Evolutionary conservation across 2,113 vertebrate genomes (phyloP), one percentile per base, ranked within the genome.

Genomic region (Lota lota): DNA sequence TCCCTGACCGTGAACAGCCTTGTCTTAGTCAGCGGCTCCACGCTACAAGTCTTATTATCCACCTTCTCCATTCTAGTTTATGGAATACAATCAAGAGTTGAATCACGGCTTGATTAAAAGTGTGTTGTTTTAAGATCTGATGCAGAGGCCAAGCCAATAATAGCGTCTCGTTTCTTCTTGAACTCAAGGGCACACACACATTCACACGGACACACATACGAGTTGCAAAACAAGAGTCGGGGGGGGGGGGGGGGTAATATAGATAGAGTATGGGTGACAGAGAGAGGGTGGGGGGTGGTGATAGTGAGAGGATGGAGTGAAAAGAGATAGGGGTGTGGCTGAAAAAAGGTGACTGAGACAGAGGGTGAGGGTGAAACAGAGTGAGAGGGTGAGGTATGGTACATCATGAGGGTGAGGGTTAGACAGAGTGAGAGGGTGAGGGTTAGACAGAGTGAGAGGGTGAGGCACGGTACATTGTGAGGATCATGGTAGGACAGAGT

Each of bases 51-150:
- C 40, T 47, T 47, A 47, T 47, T 47, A 47, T 11, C 40, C 40
- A 47, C 10, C 40, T 12, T 47, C 40, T 12, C 40, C 6, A 47
- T 47, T 1, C 40, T 75, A 63, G 5, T 21, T 22, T 20, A 20
- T 60, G 19, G 36, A 66, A 24, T 22, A 18, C 33, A 50, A 40
- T 56, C 18, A 16, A 8, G 1, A 51, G 33, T 67, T 61, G 64
- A 65, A 69, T 50, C 40, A 66, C 36, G 33, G 5, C 36, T n/a
- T n/a, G 15, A 70, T 65, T 64, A 68, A 64, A 70, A 15, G 14
- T 24, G 4, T 61, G 62, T 77, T 66, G 68, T 47, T 59, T 79
- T 66, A 69, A 60, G 64, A 63, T 63, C 64, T 53, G 20, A 22
- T 21, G 58, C n/a, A 3, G 18, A 18, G 14, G 53, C 53, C 15